Evolutionary conservation across 2,888 invertebrate species (phyloP).

Genomic region (Callyntrura sp.): DNA sequence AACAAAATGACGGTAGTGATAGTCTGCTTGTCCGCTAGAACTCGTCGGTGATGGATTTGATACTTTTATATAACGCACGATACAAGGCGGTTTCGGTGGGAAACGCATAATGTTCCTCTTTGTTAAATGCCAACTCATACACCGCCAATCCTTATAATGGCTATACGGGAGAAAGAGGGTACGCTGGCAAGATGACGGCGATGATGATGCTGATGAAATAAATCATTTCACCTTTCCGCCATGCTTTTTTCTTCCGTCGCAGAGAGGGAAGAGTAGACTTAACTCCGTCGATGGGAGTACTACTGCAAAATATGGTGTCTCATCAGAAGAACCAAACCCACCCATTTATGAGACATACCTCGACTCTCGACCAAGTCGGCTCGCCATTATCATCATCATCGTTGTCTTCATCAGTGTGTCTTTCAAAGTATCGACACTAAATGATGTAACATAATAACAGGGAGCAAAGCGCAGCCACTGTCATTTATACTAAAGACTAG

Average conservation of each 20-base stretch:
- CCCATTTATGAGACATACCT: background rate
- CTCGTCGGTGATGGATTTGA: constrained; percentile 2
- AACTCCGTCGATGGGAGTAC: background rate
- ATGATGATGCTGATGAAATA: background rate
- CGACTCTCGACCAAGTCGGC: background rate
- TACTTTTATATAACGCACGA: background rate
- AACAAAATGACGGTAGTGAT: too few relatives aligned
- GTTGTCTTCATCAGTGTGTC: background rate
- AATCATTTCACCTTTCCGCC: constrained; percentile 42
- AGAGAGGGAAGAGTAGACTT: background rate
- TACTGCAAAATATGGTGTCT: background rate
- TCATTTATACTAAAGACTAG: constrained; percentile 4
- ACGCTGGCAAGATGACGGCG: background rate
- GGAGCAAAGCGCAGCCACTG: background rate
- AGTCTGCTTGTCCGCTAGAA: background rate
- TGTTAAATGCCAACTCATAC: constrained; percentile 46
- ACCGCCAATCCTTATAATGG: constrained; percentile 26
- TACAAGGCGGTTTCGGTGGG: constrained; percentile 40
- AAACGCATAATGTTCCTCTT: constrained; percentile 9
- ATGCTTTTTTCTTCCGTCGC: background rate
- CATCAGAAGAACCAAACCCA: constrained; percentile 3
- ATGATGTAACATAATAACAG: constrained; percentile 49
- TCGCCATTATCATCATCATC: constrained; percentile 1
- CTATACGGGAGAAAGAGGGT: constrained; percentile 5
- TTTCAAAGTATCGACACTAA: background rate